Evolutionary conservation across 1,140 invertebrate species (phyloP), one percentile per base, ranked within the genome.

Genomic region (Dinoponera quadriceps): DNA sequence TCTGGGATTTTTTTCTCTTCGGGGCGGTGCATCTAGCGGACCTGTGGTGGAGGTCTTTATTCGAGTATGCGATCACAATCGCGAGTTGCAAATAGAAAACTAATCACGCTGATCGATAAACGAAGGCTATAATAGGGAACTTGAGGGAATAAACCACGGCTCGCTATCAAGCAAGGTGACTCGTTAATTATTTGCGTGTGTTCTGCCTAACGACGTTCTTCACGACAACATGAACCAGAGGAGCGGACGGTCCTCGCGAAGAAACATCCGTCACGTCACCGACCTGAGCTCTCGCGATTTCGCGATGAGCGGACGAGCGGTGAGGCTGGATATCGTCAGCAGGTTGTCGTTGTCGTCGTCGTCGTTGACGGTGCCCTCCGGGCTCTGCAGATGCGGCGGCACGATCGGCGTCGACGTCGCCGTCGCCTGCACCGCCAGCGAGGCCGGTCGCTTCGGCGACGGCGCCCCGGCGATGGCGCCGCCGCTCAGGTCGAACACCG

Each of bases 321-420:
- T 96, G 54, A 97, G 94, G 78, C 96, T 96, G 22, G 96, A 96
- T 59, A 97, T 95, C 13, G 96, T 97, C 90, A 96, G 91, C 71
- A 96, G 91, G 87, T 95, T 95, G 83, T 95, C 95, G 48, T 96
- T 96, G 90, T 96, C 96, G 78, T 97, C 96, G 88, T 96, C 96
- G 75, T 96, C 95, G 78, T 96, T 89, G 3, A 92, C 95, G 73
- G 96, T 91, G 7, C 92, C 95, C 60, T 96, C 95, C 1, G 95
- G 94, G 91, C 90, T 95, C 86, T 89, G 93, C 66, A 90, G 91
- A 66, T 92, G 94, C 11, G 93, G 94, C 7, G 93, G 93, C 5
- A 94, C 93, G 25, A 94, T 68, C 3, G 93, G 92, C 1, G 92
- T 94, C 68, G 93, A 93, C 3, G 88, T 94, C 0, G 93, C 93